These are phyloP conservation scores for Syndactyla subalaris DNA, from an alignment of 2,797 vertebrate genomes.

Conservation along the genomic window DNA sequence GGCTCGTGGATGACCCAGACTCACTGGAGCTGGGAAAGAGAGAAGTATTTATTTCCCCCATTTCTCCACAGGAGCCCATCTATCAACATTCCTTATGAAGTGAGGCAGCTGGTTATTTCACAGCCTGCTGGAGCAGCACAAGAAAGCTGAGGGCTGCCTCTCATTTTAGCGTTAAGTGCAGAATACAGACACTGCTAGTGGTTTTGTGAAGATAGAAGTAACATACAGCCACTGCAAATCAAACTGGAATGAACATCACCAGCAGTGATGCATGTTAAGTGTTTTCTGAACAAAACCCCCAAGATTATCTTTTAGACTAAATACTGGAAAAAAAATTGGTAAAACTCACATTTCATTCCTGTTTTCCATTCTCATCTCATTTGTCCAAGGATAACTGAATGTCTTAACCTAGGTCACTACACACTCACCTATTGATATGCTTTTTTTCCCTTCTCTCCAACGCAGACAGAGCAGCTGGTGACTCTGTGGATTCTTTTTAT, in stretches of 20 bases:
- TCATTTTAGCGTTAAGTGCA: not conserved
- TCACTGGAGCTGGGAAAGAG: not conserved
- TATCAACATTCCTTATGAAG: not conserved
- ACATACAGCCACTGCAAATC: not conserved
- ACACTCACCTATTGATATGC: rapidly evolving
- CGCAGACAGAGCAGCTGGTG: constrained; percentile 79
- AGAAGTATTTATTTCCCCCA: not conserved
- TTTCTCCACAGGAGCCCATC: not conserved
- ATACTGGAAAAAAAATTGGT: not conserved
- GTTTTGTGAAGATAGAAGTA: not conserved
- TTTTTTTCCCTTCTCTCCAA: not conserved
- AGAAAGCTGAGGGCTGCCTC: not conserved
- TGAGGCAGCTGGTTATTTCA: constrained; percentile 39
- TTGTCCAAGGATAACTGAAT: not conserved
- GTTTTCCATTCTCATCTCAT: not conserved
- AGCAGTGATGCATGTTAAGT: not conserved
- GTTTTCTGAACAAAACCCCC: not conserved
- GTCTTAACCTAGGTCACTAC: not conserved
- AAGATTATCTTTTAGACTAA: not conserved
- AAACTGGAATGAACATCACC: not conserved
- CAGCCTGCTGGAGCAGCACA: constrained; percentile 36
- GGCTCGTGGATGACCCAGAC: not conserved
- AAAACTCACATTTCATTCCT: not conserved
- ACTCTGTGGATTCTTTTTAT: constrained; percentile 82
- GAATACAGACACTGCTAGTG: not conserved